Evolutionary conservation across 2,797 vertebrate genomes (phyloP), one percentile per base, ranked within the genome.

Genomic region (Hyperoplus lanceolatus): DNA sequence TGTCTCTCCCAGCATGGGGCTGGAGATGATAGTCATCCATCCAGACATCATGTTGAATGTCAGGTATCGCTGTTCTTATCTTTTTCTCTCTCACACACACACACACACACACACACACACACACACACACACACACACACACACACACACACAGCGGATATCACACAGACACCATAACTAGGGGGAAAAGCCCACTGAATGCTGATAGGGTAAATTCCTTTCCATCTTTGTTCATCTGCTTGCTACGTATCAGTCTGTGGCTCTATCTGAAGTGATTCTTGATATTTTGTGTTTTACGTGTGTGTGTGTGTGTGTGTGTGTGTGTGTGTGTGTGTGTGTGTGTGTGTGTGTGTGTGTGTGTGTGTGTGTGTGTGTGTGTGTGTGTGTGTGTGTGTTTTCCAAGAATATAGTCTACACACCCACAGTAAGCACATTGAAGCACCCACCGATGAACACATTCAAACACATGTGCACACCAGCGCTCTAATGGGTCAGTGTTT

Each of bases 401-500:
- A 87, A 83, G 81, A 91, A 91, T 79, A 84, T 79, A 84, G 86
- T 61, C 55, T 13, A 21, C 68, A 21, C 69, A 83, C 60, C 76
- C 51, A 70, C 83, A 80, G 29, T 89, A 71, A 78, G 78, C 55
- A 73, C 69, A 74, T 70, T 71, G 56, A 77, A 64, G 68, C 75
- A 73, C 50, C 77, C 84, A 83, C 73, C 82, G 67, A 79, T 16
- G 79, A 85, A 56, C 75, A 59, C 81, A 82, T 29, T 84, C 58
- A 87, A 77, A 81, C 72, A 77, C 84, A 84, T 62, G 81, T 83
- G 83, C 73, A 79, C 76, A 66, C 42, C 84, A 83, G 77, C 53
- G 45, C 81, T 75, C 75, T 82, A 86, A 79, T 87, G 84, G 81
- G 65, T 80, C 80, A 66, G 73, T 92, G 93, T 94, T 94, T 92